Conservation (phyloP, 2,797 vertebrate species). For the Morus bassanus region DNA sequence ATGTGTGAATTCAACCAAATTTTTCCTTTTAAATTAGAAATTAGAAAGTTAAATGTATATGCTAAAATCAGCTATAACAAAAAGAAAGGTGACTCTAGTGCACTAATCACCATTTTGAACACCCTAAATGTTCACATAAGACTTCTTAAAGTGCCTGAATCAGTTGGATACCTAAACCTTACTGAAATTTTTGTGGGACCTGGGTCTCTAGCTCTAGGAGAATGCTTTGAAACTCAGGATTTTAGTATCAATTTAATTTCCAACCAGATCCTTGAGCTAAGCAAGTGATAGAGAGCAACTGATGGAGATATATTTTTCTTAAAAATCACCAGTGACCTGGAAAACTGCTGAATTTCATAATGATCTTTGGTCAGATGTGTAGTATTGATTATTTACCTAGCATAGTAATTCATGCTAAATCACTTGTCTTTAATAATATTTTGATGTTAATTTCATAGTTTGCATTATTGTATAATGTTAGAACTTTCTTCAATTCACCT, state of each 20-base stretch:
- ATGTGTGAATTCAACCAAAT: neutral
- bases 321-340: neutral
- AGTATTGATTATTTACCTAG: neutral
- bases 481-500: neutral
- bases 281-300: neutral
- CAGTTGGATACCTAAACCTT: neutral
- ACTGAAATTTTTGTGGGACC: neutral
- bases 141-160: neutral
- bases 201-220: neutral
- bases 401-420: neutral
- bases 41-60: constrained; percentile 38
- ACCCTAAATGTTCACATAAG: neutral
- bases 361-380: neutral
- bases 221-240: neutral
- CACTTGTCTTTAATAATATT: neutral
- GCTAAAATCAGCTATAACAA: neutral
- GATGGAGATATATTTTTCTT: neutral
- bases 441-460: neutral
- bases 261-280: neutral
- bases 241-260: neutral
- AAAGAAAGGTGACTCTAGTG: neutral
- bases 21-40: constrained; percentile 46
- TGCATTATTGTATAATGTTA: neutral
- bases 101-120: neutral
- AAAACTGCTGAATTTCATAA: neutral